Percentiles rank a stretch among this genome's conserved stretches.
These are phyloP conservation scores for Pempheris klunzingeri DNA, from an alignment of 2,797 vertebrate species.

Conservation along the genomic window DNA sequence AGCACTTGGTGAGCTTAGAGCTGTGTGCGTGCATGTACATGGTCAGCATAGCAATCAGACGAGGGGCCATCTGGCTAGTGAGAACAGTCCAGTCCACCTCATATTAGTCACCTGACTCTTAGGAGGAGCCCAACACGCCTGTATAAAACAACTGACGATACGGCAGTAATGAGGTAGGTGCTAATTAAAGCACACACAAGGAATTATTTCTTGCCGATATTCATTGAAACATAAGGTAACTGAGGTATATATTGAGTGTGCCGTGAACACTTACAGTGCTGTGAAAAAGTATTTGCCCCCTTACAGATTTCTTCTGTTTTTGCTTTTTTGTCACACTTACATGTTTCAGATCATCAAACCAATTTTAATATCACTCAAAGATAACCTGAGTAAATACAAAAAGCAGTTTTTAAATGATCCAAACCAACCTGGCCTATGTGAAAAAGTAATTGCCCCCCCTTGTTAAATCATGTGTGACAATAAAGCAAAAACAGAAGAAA, in stretches of 20 bases:
- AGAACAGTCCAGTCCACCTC: constrained; percentile 17
- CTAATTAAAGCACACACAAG: neutral
- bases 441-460: too few relatives aligned
- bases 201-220: neutral
- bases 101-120: constrained; percentile 14
- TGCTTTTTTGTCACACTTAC: too few relatives aligned
- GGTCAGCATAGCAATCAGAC: constrained; percentile 49
- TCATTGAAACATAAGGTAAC: neutral
- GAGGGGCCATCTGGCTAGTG: constrained; percentile 36
- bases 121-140: neutral
- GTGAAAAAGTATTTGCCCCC: too few relatives aligned
- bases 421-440: too few relatives aligned
- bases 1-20: constrained; percentile 33
- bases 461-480: too few relatives aligned
- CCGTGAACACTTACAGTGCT: neutral
- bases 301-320: too few relatives aligned
- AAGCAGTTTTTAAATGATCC: too few relatives aligned
- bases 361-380: too few relatives aligned
- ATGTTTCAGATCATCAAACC: too few relatives aligned
- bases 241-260: neutral
- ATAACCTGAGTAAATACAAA: too few relatives aligned
- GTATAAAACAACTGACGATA: neutral
- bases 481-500: too few relatives aligned
- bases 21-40: constrained; percentile 29
- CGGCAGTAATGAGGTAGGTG: neutral